These are phyloP conservation scores for Seira sanloemensis DNA, from an alignment of 2,888 invertebrate genomes.

Conservation along the genomic window DNA sequence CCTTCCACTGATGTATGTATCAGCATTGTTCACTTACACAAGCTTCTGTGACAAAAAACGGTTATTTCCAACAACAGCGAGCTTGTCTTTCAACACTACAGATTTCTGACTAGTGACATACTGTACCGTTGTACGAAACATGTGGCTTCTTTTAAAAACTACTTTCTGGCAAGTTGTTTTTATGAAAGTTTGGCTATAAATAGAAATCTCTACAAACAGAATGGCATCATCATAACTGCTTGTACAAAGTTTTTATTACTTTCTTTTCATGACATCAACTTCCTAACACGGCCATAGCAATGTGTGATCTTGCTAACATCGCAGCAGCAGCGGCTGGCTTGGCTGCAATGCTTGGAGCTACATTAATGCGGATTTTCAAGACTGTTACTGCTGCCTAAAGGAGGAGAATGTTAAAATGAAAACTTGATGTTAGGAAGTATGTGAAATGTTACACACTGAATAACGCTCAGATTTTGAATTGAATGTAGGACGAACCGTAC, in stretches of 20 bases:
- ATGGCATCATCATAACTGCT: background rate
- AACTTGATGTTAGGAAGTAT: background rate
- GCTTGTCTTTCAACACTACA: no score
- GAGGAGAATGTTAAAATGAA: no score
- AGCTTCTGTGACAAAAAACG: no score
- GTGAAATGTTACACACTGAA: background rate
- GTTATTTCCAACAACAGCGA: no score
- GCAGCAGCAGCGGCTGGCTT: no score
- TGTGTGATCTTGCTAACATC: no score
- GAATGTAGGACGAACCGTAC: background rate
- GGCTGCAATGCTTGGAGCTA: background rate
- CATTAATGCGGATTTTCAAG: background rate
- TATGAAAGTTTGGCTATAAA: constrained; percentile 9
- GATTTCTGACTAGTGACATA: no score
- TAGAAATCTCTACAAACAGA: background rate
- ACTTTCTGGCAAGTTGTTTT: background rate
- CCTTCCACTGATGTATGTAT: no score
- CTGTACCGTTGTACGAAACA: background rate
- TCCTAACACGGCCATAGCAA: no score
- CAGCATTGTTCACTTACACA: no score
- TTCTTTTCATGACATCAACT: constrained; percentile 13
- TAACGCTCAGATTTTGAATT: no score
- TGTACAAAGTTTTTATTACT: constrained; percentile 8
- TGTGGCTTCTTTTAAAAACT: background rate
- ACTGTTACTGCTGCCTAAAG: background rate